Conservation (phyloP, 2,113 vertebrate species). For the Lampris megalopsis region DNA sequence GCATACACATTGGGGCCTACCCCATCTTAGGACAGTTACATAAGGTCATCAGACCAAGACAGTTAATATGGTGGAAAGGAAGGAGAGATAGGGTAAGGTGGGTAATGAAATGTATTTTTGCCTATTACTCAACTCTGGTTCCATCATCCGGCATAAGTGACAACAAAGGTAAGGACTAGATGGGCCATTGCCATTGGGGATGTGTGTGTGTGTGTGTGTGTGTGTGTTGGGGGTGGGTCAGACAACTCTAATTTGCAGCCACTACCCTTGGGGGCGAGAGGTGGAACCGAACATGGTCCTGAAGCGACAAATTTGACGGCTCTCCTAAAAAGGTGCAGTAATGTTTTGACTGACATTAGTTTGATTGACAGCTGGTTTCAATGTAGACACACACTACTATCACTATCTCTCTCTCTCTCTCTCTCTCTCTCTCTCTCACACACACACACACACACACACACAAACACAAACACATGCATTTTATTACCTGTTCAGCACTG, state of each 20-base stretch:
- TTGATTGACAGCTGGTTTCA: constrained; percentile 58
- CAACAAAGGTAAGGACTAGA: constrained; percentile 69
- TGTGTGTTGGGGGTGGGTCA: constrained; percentile 60
- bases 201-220: constrained; percentile 53
- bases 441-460: constrained; percentile 11
- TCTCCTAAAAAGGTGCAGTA: constrained; percentile 70
- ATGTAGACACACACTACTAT: constrained; percentile 46
- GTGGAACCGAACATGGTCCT: constrained; percentile 75
- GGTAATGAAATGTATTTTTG: constrained; percentile 77
- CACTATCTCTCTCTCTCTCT: constrained; percentile 19
- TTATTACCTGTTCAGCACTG: neutral
- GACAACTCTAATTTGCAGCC: constrained; percentile 74
- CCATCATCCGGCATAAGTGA: constrained; percentile 65
- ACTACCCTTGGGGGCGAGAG: constrained; percentile 62
- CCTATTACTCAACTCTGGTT: constrained; percentile 62
- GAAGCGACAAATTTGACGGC: constrained; percentile 74
- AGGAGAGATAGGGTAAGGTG: constrained; percentile 54
- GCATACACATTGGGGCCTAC: constrained; percentile 47
- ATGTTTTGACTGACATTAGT: constrained; percentile 65
- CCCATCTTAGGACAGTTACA: constrained; percentile 61
- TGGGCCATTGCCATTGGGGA: constrained; percentile 69
- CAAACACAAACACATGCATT: neutral
- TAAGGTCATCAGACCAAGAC: constrained; percentile 58
- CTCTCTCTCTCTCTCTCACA: constrained; percentile 2
- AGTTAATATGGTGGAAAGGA: constrained; percentile 54